phyloP scores from a whole-genome alignment of 35 echinoderm and acorn worm species.

The Patiria miniata region DNA sequence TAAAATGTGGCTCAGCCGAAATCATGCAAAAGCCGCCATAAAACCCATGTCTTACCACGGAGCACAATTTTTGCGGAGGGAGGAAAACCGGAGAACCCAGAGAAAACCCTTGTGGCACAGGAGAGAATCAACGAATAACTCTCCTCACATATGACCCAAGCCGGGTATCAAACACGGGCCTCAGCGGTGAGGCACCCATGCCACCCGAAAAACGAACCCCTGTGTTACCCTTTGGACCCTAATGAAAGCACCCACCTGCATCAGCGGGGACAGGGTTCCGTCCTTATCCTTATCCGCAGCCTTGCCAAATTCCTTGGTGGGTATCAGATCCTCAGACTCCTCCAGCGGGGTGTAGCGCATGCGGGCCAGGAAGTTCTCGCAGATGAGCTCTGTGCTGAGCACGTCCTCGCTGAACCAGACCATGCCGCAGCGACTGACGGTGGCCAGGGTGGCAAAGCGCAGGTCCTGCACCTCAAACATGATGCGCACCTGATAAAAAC shows the following conservation, averaged over 20 bases:
- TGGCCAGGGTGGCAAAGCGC: constrained; percentile 92
- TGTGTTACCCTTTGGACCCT: too few species aligned
- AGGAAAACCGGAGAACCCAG: too few species aligned
- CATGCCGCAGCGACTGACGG: constrained; percentile 99
- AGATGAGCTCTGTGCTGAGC: constrained; percentile 95
- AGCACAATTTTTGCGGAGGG: too few species aligned
- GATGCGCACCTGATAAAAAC: constrained; percentile 96
- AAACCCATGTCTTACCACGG: too few species aligned
- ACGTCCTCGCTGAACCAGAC: constrained; percentile 99
- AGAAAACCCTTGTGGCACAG: too few species aligned
- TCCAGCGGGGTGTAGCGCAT: constrained; percentile 82
- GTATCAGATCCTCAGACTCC: constrained; percentile 71
- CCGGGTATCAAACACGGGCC: too few species aligned
- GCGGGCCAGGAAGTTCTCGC: constrained; percentile 90
- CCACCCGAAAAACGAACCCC: too few species aligned
- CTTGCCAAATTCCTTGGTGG: background rate
- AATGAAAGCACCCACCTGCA: constrained; percentile 86
- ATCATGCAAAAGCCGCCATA: too few species aligned
- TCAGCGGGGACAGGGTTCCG: constrained; percentile 73
- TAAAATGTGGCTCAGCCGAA: too few species aligned
- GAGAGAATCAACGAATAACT: too few species aligned
- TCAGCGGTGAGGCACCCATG: too few species aligned
- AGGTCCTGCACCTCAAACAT: constrained; percentile 99
- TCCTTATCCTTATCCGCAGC: constrained; percentile 67
- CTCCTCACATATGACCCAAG: too few species aligned